A percentile compares a stretch with the other conserved stretches of the same genome.
Evolutionary conservation across 2,797 vertebrate species (phyloP).

Genomic region (Babyrousa celebensis): DNA sequence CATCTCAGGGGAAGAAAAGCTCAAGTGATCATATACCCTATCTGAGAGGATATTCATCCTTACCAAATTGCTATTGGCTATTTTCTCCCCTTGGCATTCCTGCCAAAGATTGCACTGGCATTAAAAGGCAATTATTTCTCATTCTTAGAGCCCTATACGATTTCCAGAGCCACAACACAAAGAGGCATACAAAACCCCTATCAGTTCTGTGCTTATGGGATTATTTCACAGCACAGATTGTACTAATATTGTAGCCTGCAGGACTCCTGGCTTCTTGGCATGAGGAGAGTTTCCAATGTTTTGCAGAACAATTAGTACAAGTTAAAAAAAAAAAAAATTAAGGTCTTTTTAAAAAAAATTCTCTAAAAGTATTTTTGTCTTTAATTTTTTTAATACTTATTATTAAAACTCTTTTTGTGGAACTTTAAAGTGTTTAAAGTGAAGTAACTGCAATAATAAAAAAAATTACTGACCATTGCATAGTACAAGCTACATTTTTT

Average conservation of each 20-base stretch:
- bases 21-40: conserved; percentile 11
- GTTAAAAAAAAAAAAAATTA: conserved; percentile 21
- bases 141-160: background rate
- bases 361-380: background rate
- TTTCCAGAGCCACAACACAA: conserved; percentile 44
- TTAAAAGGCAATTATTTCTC: conserved; percentile 78
- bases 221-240: background rate
- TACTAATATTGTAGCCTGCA: background rate
- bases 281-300: conserved; percentile 8
- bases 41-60: conserved; percentile 58
- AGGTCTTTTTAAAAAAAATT: background rate
- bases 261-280: conserved; percentile 29
- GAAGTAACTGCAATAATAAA: background rate
- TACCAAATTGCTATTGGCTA: conserved; percentile 6
- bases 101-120: conserved; percentile 71
- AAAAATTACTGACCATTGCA: background rate
- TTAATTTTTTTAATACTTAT: background rate
- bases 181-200: conserved; percentile 26
- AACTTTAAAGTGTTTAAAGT: background rate
- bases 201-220: background rate
- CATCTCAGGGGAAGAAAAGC: background rate
- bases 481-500: background rate
- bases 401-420: background rate
- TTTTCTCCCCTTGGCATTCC: conserved; percentile 38
- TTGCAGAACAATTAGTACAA: conserved; percentile 18